Conservation (phyloP, 2,888 invertebrate genomes). For the Fragum fragum region DNA sequence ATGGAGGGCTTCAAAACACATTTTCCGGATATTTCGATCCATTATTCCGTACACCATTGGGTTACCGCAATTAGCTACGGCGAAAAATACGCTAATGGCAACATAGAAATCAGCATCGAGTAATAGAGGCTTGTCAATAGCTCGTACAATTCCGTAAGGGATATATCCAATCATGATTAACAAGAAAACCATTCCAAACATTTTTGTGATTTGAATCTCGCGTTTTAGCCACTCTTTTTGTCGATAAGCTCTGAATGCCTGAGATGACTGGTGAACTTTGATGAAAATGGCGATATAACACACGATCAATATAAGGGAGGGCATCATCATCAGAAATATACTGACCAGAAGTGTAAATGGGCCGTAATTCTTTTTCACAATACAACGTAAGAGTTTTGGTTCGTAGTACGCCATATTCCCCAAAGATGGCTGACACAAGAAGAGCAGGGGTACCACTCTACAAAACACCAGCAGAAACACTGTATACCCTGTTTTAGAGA, state of each 20-base stretch:
- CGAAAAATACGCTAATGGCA: constrained; percentile 84
- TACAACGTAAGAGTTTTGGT: constrained; percentile 83
- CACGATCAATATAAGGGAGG: constrained; percentile 84
- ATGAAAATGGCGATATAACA: constrained; percentile 85
- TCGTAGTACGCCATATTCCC: constrained; percentile 83
- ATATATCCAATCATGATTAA: constrained; percentile 85
- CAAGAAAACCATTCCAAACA: constrained; percentile 86
- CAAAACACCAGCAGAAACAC: constrained; percentile 83
- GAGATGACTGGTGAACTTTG: constrained; percentile 82
- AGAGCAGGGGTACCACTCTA: constrained; percentile 82
- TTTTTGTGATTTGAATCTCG: constrained; percentile 86
- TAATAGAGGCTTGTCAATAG: constrained; percentile 81
- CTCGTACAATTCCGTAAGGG: constrained; percentile 84
- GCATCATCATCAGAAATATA: constrained; percentile 83
- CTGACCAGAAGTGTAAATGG: constrained; percentile 82
- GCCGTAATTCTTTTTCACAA: constrained; percentile 81
- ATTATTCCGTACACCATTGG: constrained; percentile 85
- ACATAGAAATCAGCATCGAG: constrained; percentile 84
- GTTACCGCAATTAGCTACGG: constrained; percentile 84
- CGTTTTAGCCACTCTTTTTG: constrained; percentile 82
- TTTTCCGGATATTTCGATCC: constrained; percentile 83
- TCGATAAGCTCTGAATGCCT: constrained; percentile 78
- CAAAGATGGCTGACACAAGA: constrained; percentile 82
- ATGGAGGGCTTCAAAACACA: constrained; percentile 79
- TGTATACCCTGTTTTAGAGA: constrained; percentile 84